Evolutionary conservation across 2,113 vertebrate species (phyloP), one percentile per base, ranked within the genome.

Genomic region (Tautogolabrus adspersus): DNA sequence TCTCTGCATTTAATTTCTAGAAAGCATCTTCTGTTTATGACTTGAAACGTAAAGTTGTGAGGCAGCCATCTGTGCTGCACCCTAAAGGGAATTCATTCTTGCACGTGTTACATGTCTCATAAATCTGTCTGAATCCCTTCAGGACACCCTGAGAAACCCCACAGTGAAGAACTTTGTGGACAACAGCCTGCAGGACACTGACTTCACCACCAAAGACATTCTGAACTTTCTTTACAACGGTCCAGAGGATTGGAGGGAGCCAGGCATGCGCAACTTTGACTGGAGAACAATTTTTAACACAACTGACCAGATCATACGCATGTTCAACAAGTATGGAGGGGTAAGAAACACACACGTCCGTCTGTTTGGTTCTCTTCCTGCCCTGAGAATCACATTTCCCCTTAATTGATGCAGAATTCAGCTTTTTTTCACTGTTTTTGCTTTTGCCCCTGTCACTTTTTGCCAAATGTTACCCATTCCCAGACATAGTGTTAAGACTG

Each of bases 121-220:
- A 10, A 0, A 30, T 61, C 11, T 44, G 21, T 61, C 69, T 57
- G 49, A n/a, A 8, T 73, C 18, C 0, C 54, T 83, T 5, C 80
- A 99, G 98, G 95, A 97, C 62, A 96, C 96, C 6, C 85, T 99
- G 86, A 95, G 92, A 68, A 97, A 99, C 79, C 96, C 96, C 38
- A 96, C 96, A 9, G 96, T 98, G 65, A 96, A 91, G 79, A 76
- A 85, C 42, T 96, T 98, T 85, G 66, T 98, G 81, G 95, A 97
- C 57, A 87, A 79, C 19, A 95, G 92, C 5, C 84, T 99, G 66
- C 66, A 61, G 71, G 92, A 93, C 54, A 92, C 94, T 6, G 91
- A 91, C 4, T 81, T 98, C 6, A 94, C 93, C 0, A 94, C 93
- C 10, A 95, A 93, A 82, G 91, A 96, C n/a, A 87, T 97, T 7